A percentile compares a stretch with the other conserved stretches of the same genome.
phyloP scores from a whole-genome alignment of 1,140 invertebrate genomes.

The Pseudomyrmex dendroicus region DNA sequence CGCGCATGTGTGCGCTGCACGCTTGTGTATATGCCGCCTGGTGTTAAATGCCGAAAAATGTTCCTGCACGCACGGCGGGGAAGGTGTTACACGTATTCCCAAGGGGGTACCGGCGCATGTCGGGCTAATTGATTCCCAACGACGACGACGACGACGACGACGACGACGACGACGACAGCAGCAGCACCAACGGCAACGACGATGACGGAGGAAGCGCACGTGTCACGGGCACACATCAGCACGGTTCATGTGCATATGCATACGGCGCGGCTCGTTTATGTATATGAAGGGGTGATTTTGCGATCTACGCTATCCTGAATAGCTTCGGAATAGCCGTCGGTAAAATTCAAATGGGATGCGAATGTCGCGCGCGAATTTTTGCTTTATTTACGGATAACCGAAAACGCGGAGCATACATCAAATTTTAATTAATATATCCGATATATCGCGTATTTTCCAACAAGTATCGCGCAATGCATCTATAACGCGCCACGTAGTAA shows the following conservation, averaged over 20 bases:
- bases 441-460: constrained; percentile 8
- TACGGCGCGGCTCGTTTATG: constrained; percentile 56
- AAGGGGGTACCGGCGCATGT: constrained; percentile 70
- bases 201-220: constrained; percentile 55
- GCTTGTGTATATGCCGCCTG: constrained; percentile 60
- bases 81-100: constrained; percentile 71
- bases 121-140: constrained; percentile 75
- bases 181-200: constrained; percentile 8
- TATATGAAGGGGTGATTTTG: constrained; percentile 51
- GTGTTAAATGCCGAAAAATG: constrained; percentile 78
- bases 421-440: constrained; percentile 55
- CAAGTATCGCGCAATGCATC: constrained; percentile 19
- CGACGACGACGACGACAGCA: not conserved
- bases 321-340: not conserved
- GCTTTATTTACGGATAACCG: constrained; percentile 15
- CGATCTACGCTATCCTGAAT: constrained; percentile 4
- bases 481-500: constrained; percentile 13
- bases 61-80: constrained; percentile 60
- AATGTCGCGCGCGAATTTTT: constrained; percentile 46
- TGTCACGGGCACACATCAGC: constrained; percentile 61
- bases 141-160: constrained; percentile 53
- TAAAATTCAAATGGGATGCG: constrained; percentile 41
- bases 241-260: constrained; percentile 63
- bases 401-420: constrained; percentile 11
- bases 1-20: constrained; percentile 24